A percentile compares a stretch with the other conserved stretches of the same genome.
Conservation (phyloP, 2,797 vertebrate species). For the Anas georgica region DNA sequence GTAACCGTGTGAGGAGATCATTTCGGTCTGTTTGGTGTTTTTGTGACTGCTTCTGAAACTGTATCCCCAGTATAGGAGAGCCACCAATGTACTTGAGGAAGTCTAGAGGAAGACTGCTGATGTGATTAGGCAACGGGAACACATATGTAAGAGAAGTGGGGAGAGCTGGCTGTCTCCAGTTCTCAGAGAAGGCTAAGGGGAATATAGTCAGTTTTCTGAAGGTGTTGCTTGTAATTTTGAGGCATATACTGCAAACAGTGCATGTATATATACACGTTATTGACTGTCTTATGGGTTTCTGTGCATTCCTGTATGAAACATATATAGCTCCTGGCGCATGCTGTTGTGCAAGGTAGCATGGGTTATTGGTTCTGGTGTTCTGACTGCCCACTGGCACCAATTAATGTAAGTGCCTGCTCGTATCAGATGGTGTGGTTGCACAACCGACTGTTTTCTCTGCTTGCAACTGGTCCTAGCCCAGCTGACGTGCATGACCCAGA, state of each 20-base stretch:
- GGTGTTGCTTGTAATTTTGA: not conserved
- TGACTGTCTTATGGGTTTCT: not conserved
- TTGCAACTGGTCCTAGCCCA: not conserved
- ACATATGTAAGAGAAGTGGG: not conserved
- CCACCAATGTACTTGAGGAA: not conserved
- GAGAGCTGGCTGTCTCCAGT: not conserved
- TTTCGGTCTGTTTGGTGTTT: not conserved
- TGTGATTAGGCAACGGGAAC: not conserved
- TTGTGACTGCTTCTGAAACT: not conserved
- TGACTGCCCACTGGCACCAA: not conserved
- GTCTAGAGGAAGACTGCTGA: not conserved
- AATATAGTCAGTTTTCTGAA: not conserved
- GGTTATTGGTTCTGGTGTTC: not conserved
- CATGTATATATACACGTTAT: too few species aligned
- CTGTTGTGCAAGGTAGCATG: not conserved
- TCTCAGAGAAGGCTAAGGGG: not conserved
- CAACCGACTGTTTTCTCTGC: not conserved
- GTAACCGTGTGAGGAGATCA: not conserved
- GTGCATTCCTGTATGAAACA: not conserved
- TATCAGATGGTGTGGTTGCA: not conserved
- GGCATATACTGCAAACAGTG: not conserved
- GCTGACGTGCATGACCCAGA: not conserved
- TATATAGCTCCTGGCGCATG: not conserved
- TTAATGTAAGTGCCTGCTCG: not conserved
- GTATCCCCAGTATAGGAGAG: not conserved